Evolutionary conservation across 1,140 invertebrate genomes (phyloP).

Genomic region (Acromyrmex echinatior): DNA sequence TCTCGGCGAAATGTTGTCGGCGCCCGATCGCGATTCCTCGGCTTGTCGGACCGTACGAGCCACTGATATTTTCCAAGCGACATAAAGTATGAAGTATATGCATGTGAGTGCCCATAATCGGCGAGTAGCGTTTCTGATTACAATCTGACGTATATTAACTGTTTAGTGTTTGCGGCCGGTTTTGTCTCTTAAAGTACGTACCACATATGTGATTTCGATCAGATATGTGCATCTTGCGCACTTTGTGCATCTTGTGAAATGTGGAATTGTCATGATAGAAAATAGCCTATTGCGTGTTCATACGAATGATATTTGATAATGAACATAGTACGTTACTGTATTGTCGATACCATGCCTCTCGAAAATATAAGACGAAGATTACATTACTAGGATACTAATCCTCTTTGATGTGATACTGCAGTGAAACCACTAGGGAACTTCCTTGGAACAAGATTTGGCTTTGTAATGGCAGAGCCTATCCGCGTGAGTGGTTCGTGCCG

Average conservation of each 20-base stretch:
- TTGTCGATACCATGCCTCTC: neutral
- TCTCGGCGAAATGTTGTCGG: constrained; percentile 69
- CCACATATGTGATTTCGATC: constrained; percentile 27
- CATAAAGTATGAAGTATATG: constrained; percentile 63
- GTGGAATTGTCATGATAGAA: neutral
- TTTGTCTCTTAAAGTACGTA: constrained; percentile 16
- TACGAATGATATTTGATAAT: constrained; percentile 27
- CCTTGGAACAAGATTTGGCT: constrained; percentile 54
- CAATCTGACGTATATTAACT: constrained; percentile 16
- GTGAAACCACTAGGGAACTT: constrained; percentile 37
- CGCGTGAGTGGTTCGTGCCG: constrained; percentile 64
- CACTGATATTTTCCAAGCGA: constrained; percentile 55
- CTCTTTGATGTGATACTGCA: constrained; percentile 50
- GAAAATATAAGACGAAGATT: constrained; percentile 38
- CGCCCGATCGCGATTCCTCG: constrained; percentile 68
- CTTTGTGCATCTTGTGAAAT: neutral
- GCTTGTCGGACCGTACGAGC: neutral
- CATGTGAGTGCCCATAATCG: constrained; percentile 51
- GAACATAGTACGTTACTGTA: neutral
- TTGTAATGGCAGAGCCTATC: constrained; percentile 67
- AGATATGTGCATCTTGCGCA: neutral
- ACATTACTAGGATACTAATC: constrained; percentile 20
- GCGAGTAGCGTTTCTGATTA: constrained; percentile 55
- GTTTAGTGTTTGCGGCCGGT: neutral
- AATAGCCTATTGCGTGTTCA: neutral